A percentile compares a stretch with the other conserved stretches of the same genome.
These are phyloP conservation scores for Scarus forsteni DNA, from an alignment of 2,797 vertebrate genomes.

Conservation along the genomic window DNA sequence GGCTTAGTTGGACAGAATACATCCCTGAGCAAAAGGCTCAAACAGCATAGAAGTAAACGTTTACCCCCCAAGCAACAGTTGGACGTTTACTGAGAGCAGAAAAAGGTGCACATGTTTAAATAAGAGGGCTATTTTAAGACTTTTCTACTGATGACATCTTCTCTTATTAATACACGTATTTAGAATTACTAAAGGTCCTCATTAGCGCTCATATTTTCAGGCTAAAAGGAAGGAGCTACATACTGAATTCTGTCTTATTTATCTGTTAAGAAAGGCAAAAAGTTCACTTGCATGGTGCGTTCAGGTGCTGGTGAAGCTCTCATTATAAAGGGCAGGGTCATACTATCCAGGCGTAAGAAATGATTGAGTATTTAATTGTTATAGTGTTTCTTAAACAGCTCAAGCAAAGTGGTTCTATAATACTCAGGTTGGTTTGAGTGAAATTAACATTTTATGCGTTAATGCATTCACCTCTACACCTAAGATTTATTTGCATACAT, in stretches of 20 bases:
- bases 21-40: slow-evolving; percentile 73
- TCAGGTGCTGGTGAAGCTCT: neutral
- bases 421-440: too few relatives aligned
- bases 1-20: slow-evolving; percentile 30
- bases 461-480: too few relatives aligned
- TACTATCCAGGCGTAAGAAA: too few relatives aligned
- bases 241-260: neutral
- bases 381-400: too few relatives aligned
- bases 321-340: neutral
- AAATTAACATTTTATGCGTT: too few relatives aligned
- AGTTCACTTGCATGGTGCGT: neutral
- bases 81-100: slow-evolving; percentile 24
- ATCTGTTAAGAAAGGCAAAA: neutral
- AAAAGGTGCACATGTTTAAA: slow-evolving; percentile 1
- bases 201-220: neutral
- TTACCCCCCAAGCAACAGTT: slow-evolving; percentile 14
- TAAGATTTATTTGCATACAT: too few relatives aligned
- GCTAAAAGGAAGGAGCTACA: neutral
- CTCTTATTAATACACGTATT: neutral
- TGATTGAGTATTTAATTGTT: too few relatives aligned
- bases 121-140: neutral
- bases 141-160: neutral
- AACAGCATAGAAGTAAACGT: slow-evolving; percentile 33
- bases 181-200: neutral
- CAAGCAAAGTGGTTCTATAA: too few relatives aligned